Evolutionary conservation across 2,113 vertebrate species (phyloP), one percentile per base, ranked within the genome.

Genomic region (Esox niger): DNA sequence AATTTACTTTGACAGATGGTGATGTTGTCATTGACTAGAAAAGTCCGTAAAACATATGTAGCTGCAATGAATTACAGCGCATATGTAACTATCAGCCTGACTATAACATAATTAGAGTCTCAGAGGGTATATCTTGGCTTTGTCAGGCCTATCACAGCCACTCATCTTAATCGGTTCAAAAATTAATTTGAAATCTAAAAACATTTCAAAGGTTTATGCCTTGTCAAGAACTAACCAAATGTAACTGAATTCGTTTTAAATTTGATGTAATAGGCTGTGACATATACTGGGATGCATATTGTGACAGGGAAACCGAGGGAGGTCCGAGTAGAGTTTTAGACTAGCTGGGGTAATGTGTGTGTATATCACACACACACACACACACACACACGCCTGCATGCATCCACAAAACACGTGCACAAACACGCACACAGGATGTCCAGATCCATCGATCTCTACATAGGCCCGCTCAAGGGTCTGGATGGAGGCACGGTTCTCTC

Each of bases 341-440:
- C 47, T 8, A 52, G 47, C 47, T 52, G 47, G n/a, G 47, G 21
- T 52, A 52, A 52, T 52, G 47, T 52, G 47, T 52, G 47, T 52
- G 47, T 52, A 6, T 52, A 52, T 21, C 47, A 17, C 17, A 52
- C 47, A n/a, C 38, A 43, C 17, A 15, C 38, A 43, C 38, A 43
- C 38, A 15, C 15, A 15, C 38, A 43, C 35, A 43, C 35, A 43
- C n/a, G n/a, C n/a, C n/a, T n/a, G n/a, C n/a, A n/a, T n/a, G n/a
- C n/a, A n/a, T n/a, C n/a, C n/a, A n/a, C n/a, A n/a, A n/a, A n/a
- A n/a, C n/a, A n/a, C n/a, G n/a, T n/a, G n/a, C 35, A 43, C 35
- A 43, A n/a, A n/a, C 38, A 43, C 38, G 17, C 1, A 17, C 38
- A 52, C 47, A 23, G 47, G 47, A 52, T 9, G 47, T n/a, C 38